Evolutionary conservation across 2,888 invertebrate species (phyloP).

Genomic region (Xanthorhoe spadicearia): DNA sequence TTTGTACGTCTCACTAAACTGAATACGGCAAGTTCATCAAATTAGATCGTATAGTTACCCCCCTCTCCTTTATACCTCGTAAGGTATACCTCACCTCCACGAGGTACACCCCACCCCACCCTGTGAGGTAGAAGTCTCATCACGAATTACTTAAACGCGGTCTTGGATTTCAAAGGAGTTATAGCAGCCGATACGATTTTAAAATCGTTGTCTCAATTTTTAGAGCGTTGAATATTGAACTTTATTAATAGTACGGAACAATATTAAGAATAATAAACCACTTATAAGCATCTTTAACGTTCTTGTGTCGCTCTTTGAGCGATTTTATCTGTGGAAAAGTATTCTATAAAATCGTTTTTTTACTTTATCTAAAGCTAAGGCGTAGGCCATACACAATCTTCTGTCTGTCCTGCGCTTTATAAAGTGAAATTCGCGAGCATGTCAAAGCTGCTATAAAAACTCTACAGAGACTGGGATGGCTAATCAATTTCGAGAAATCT

Average conservation of each 20-base stretch:
- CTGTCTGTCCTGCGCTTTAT: too few relatives aligned
- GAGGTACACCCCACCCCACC: neutral
- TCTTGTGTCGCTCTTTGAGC: too few relatives aligned
- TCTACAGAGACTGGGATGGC: too few relatives aligned
- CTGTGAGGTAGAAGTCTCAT: slow-evolving; percentile 13
- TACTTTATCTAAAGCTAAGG: too few relatives aligned
- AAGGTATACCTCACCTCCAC: neutral
- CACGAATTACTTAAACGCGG: slow-evolving; percentile 16
- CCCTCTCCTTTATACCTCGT: slow-evolving; percentile 5
- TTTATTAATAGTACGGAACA: too few relatives aligned
- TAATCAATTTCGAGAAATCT: too few relatives aligned
- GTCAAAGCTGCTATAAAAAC: neutral
- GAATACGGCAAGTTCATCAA: slow-evolving; percentile 20
- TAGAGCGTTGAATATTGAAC: too few relatives aligned
- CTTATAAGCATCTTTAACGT: too few relatives aligned
- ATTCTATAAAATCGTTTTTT: too few relatives aligned
- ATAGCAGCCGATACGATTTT: slow-evolving; percentile 15
- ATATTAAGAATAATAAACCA: too few relatives aligned
- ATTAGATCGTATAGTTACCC: slow-evolving; percentile 21
- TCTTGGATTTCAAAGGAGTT: slow-evolving; percentile 7
- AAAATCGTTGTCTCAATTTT: neutral
- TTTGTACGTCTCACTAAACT: slow-evolving; percentile 15
- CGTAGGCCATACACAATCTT: too few relatives aligned
- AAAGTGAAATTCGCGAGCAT: neutral
- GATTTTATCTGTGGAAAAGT: too few relatives aligned